Conservation (phyloP, 2,113 vertebrate species). For the Numida meleagris region DNA sequence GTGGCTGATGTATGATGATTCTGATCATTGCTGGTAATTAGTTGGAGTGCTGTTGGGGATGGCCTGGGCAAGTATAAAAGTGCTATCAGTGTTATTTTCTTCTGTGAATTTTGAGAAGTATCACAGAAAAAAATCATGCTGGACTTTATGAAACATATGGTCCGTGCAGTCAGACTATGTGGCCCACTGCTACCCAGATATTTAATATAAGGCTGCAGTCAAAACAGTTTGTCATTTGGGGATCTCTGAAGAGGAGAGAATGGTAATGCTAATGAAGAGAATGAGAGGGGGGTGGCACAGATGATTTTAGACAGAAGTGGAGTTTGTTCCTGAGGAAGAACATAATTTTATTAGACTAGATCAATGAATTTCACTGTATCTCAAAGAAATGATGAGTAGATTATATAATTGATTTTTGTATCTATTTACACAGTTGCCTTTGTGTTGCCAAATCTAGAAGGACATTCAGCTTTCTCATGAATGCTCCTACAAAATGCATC, state of each 20-base stretch:
- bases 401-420: background rate
- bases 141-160: background rate
- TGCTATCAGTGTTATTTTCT: background rate
- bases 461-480: background rate
- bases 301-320: background rate
- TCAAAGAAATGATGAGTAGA: background rate
- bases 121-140: background rate
- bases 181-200: background rate
- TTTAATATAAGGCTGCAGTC: background rate
- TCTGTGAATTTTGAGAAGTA: background rate
- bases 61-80: background rate
- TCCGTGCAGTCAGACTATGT: background rate
- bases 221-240: rapidly evolving
- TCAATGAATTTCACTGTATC: background rate
- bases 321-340: background rate
- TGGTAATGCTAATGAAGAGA: background rate
- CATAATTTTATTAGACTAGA: background rate
- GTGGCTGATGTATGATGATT: background rate
- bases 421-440: background rate
- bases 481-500: background rate
- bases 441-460: background rate
- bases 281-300: background rate
- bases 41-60: background rate
- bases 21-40: background rate
- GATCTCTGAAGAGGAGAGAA: background rate